Evolutionary conservation across 2,797 vertebrate species (phyloP).

Genomic region (Scleropages formosus): DNA sequence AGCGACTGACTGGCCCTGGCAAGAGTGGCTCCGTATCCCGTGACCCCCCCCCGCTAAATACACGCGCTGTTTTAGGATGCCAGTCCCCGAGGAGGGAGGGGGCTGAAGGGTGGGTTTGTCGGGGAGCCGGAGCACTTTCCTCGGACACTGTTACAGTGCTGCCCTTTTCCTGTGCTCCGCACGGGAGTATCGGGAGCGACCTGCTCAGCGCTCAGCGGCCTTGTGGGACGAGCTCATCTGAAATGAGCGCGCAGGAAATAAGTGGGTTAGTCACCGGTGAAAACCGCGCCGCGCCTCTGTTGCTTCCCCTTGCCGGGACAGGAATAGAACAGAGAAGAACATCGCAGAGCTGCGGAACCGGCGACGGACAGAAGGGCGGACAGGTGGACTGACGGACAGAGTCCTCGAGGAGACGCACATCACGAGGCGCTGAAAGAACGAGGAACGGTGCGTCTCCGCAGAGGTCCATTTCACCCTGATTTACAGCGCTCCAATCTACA

Average conservation of each 20-base stretch:
- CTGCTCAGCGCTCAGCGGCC: slow-evolving; percentile 56
- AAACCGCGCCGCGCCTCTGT: slow-evolving; percentile 35
- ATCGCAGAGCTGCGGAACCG: slow-evolving; percentile 22
- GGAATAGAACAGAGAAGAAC: slow-evolving; percentile 69
- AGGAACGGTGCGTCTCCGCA: not conserved
- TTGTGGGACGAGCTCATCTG: slow-evolving; percentile 46
- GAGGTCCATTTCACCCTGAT: slow-evolving; percentile 6
- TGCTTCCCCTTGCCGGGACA: slow-evolving; percentile 60
- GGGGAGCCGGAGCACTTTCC: not conserved
- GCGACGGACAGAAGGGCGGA: slow-evolving; percentile 17
- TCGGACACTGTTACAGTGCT: not conserved
- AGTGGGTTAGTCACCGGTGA: slow-evolving; percentile 61
- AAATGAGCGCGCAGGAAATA: slow-evolving; percentile 56
- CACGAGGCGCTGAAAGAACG: not conserved
- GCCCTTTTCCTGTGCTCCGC: slow-evolving; percentile 33
- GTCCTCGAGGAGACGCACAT: not conserved
- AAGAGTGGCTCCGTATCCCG: slow-evolving; percentile 16
- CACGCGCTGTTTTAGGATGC: slow-evolving; percentile 22
- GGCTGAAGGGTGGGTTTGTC: not conserved
- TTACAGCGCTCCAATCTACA: not conserved
- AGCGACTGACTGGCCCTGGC: slow-evolving; percentile 33
- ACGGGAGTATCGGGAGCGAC: slow-evolving; percentile 41
- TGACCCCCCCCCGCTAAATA: slow-evolving; percentile 34
- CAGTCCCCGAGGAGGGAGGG: slow-evolving; percentile 29
- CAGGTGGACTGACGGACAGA: not conserved